Evolutionary conservation across 2,113 vertebrate genomes (phyloP).

Genomic region (Diphyllodes magnificus): DNA sequence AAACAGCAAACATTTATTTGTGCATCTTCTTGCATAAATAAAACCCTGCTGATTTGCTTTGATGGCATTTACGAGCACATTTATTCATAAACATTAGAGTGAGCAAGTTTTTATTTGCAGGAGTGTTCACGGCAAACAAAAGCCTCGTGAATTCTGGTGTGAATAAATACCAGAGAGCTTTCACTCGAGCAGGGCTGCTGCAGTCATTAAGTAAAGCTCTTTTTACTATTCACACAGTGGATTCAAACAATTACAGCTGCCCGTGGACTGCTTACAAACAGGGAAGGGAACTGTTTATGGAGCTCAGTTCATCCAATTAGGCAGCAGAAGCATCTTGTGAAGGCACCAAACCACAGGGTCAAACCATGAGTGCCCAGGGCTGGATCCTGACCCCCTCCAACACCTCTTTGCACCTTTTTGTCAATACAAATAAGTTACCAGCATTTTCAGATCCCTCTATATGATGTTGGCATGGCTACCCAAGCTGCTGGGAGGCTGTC

Average conservation of each 20-base stretch:
- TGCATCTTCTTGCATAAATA: constrained; percentile 52
- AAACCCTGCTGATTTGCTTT: constrained; percentile 60
- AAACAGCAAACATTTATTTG: constrained; percentile 61
- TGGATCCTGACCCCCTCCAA: not conserved
- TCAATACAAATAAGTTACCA: not conserved
- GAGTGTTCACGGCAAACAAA: constrained; percentile 46
- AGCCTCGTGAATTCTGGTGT: constrained; percentile 49
- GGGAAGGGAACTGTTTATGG: constrained; percentile 13
- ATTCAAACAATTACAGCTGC: constrained; percentile 48
- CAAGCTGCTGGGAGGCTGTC: not conserved
- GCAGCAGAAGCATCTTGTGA: not conserved
- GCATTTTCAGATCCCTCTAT: not conserved
- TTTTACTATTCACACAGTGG: constrained; percentile 43
- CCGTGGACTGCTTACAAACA: constrained; percentile 47
- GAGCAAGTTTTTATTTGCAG: constrained; percentile 65
- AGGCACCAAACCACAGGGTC: not conserved
- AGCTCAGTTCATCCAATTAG: constrained; percentile 30
- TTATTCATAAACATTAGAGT: constrained; percentile 60
- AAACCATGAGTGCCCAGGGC: not conserved
- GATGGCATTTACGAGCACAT: constrained; percentile 55
- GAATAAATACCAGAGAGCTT: constrained; percentile 50
- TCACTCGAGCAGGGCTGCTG: constrained; percentile 24
- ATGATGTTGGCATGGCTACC: not conserved
- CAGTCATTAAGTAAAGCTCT: constrained; percentile 54
- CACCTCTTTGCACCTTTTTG: not conserved